Evolutionary conservation across 2,888 invertebrate species (phyloP).

Genomic region (Brachyopa scutellaris): DNA sequence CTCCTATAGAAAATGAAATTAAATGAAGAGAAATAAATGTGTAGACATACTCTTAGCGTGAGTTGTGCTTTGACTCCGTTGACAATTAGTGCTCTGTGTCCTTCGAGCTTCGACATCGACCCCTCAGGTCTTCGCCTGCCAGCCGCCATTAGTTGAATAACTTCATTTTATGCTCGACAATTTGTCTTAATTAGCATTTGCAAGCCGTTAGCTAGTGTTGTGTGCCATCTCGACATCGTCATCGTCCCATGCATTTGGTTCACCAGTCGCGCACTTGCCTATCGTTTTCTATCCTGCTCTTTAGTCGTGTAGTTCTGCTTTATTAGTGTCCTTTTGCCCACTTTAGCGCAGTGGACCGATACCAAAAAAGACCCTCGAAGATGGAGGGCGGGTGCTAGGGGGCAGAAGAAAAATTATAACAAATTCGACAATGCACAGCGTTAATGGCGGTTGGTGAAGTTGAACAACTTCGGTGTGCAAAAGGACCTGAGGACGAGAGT

Average conservation of each 20-base stretch:
- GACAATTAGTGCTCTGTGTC: conserved; percentile 62
- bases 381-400: no score
- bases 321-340: conserved; percentile 45
- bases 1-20: conserved; percentile 62
- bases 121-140: conserved; percentile 42
- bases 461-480: conserved; percentile 53
- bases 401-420: conserved; percentile 65
- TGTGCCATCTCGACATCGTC: conserved; percentile 52
- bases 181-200: conserved; percentile 72
- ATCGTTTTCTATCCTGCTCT: conserved; percentile 12
- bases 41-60: conserved; percentile 54
- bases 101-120: no score
- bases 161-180: conserved; percentile 69
- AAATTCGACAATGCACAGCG: conserved; percentile 64
- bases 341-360: conserved; percentile 19
- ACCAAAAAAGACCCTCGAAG: neutral
- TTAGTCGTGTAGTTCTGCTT: conserved; percentile 31
- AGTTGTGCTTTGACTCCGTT: conserved; percentile 52
- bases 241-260: conserved; percentile 46
- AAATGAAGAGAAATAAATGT: conserved; percentile 70
- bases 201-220: conserved; percentile 59
- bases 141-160: conserved; percentile 70
- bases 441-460: conserved; percentile 60
- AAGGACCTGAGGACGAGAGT: conserved; percentile 32
- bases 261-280: conserved; percentile 36